Conservation (phyloP, 2,113 vertebrate genomes). For the Ceratotherium simum region DNA sequence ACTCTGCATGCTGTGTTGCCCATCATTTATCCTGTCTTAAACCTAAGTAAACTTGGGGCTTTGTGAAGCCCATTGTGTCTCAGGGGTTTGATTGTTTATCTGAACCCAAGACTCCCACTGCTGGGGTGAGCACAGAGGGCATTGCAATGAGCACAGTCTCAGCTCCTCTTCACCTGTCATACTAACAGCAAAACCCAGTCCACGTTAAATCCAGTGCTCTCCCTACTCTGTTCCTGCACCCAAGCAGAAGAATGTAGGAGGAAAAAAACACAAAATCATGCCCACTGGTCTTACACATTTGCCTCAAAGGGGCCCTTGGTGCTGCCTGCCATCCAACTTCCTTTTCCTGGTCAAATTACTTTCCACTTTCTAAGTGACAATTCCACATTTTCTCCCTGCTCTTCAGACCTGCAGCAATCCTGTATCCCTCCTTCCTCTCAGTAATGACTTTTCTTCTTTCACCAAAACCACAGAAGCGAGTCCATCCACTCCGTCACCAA, state of each 20-base stretch:
- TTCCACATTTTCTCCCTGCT: not conserved
- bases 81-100: not conserved
- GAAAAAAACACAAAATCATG: not conserved
- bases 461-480: not conserved
- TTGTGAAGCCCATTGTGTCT: not conserved
- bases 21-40: not conserved
- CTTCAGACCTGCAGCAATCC: not conserved
- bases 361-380: not conserved
- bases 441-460: not conserved
- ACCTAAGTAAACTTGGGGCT: not conserved
- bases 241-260: not conserved
- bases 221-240: not conserved
- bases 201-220: not conserved
- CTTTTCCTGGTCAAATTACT: not conserved
- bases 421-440: not conserved
- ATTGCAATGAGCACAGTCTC: not conserved
- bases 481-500: not conserved
- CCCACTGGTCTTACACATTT: not conserved
- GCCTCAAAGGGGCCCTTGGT: not conserved
- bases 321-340: not conserved
- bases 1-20: not conserved
- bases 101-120: not conserved
- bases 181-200: not conserved
- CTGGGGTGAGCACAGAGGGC: not conserved
- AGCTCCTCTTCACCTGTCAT: not conserved